These are phyloP conservation scores for Drosophila suboccidentalis DNA, from an alignment of 2,888 invertebrate species.

Conservation along the genomic window DNA sequence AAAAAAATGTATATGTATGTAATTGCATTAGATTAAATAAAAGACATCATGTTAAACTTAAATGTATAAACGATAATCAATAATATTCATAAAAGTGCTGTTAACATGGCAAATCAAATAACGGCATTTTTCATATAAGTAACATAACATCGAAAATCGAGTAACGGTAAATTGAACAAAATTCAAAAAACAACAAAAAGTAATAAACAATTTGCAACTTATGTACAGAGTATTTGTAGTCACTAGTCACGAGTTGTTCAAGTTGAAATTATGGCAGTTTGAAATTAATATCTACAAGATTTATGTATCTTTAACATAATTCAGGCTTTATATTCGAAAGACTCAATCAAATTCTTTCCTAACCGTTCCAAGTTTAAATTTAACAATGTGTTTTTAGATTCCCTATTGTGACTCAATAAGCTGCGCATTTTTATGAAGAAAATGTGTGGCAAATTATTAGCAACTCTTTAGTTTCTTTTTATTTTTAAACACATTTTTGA, in stretches of 20 bases:
- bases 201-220: conserved; percentile 11
- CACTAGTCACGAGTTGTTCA: background rate
- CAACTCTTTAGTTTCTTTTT: no score
- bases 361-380: no score
- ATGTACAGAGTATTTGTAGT: conserved; percentile 6
- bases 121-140: background rate
- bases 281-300: background rate
- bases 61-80: conserved; percentile 1
- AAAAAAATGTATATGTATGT: conserved; percentile 2
- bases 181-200: background rate
- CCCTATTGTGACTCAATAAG: no score
- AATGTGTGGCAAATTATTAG: no score
- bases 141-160: conserved; percentile 9
- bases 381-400: no score
- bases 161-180: conserved; percentile 16
- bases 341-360: no score
- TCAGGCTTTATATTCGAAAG: background rate
- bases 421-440: no score
- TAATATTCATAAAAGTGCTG: conserved; percentile 15
- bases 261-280: background rate
- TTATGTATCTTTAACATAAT: background rate
- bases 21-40: conserved; percentile 8
- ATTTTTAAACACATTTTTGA: no score
- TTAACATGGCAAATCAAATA: conserved; percentile 19
- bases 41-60: conserved; percentile 14